phyloP scores from a whole-genome alignment of 2,113 vertebrate genomes.

The Chiloscyllium plagiosum region DNA sequence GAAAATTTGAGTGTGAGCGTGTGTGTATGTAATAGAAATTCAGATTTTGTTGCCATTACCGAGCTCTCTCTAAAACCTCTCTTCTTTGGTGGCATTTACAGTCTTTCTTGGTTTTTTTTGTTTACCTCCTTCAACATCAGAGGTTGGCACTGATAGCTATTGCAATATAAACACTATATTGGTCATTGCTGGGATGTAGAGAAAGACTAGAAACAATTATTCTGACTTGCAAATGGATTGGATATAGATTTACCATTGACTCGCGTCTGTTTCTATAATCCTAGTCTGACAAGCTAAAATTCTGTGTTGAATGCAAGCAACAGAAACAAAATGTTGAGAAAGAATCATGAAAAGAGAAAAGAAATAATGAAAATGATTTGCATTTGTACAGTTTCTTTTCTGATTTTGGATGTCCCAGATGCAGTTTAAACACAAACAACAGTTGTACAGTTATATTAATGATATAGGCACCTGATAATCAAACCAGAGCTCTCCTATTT shows the following conservation, averaged over 20 bases:
- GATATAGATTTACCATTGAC: background rate
- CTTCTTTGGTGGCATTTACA: background rate
- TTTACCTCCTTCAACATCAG: background rate
- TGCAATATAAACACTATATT: background rate
- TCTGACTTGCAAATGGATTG: background rate
- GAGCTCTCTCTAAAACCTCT: background rate
- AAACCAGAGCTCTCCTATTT: background rate
- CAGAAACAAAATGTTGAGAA: no score
- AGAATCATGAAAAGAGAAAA: background rate
- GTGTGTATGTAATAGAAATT: background rate
- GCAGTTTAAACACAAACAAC: background rate
- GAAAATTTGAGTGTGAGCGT: background rate
- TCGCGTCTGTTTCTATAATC: background rate
- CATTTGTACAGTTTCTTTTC: background rate
- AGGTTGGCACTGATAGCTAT: background rate
- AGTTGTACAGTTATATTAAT: background rate
- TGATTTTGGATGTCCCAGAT: background rate
- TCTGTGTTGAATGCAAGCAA: background rate
- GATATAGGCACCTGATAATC: background rate
- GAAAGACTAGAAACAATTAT: background rate
- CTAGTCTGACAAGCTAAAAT: background rate
- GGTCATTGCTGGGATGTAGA: background rate
- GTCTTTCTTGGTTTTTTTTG: background rate
- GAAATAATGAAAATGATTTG: background rate
- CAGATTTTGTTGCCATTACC: background rate